phyloP scores from a whole-genome alignment of 2,797 vertebrate genomes.

The Myotis planiceps region DNA sequence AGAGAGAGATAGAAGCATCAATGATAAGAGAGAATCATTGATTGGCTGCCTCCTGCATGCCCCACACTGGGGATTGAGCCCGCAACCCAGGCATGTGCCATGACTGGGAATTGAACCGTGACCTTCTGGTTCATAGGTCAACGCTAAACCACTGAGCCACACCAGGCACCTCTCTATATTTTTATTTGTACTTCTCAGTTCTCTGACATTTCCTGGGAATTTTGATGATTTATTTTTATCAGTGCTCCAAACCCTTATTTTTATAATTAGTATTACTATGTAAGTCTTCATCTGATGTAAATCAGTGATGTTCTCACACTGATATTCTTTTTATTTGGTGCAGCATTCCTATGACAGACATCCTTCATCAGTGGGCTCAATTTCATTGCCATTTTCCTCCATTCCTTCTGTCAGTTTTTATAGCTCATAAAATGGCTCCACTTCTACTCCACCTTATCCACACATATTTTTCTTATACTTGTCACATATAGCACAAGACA shows the following conservation, averaged over 20 bases:
- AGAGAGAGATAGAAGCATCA: too few species aligned
- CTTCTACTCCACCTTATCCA: not conserved
- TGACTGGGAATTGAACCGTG: too few species aligned
- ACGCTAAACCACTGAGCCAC: too few species aligned
- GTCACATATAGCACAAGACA: not conserved
- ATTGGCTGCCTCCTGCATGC: too few species aligned
- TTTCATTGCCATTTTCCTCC: not conserved
- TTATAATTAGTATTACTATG: constrained; percentile 44
- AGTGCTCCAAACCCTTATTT: not conserved
- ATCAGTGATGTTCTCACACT: constrained; percentile 9
- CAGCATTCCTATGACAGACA: not conserved
- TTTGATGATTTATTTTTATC: constrained; percentile 33
- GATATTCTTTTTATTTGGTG: not conserved
- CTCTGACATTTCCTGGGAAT: not conserved
- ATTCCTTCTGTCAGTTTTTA: not conserved
- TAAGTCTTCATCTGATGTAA: not conserved
- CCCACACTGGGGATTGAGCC: too few species aligned
- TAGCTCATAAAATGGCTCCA: not conserved
- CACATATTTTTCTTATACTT: not conserved
- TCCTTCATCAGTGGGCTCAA: not conserved
- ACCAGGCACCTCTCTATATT: not conserved
- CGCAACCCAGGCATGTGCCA: too few species aligned
- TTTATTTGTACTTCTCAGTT: not conserved
- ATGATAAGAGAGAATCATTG: too few species aligned
- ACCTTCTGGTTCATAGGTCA: too few species aligned